phyloP scores from a whole-genome alignment of 2,888 invertebrate genomes.

The Cataglyphis cursor region DNA sequence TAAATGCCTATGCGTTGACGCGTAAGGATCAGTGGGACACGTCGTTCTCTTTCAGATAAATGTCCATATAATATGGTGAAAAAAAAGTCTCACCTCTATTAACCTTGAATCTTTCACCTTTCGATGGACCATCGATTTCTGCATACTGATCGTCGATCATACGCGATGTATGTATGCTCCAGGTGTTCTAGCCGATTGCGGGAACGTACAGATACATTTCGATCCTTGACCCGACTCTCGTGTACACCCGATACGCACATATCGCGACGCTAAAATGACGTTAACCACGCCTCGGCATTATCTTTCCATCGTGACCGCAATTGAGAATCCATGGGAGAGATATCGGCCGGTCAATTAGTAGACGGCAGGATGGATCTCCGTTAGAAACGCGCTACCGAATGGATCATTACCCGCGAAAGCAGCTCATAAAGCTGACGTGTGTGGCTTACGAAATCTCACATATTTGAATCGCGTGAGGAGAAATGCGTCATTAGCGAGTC shows the following conservation, averaged over 20 bases:
- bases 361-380: conserved; percentile 61
- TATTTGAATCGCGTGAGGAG: conserved; percentile 9
- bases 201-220: conserved; percentile 52
- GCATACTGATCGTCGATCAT: conserved; percentile 73
- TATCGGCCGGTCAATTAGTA: conserved; percentile 64
- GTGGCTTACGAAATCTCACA: conserved; percentile 6
- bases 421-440: conserved; percentile 8
- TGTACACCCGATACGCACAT: conserved; percentile 34
- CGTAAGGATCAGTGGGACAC: conserved; percentile 21
- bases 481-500: not conserved
- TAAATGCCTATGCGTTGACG: not conserved
- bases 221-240: conserved; percentile 69
- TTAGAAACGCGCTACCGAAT: conserved; percentile 66
- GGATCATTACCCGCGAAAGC: conserved; percentile 58
- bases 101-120: conserved; percentile 80
- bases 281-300: conserved; percentile 71
- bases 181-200: conserved; percentile 58
- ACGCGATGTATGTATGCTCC: conserved; percentile 51
- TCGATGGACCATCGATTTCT: conserved; percentile 74
- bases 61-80: conserved; percentile 56
- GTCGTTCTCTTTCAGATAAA: conserved; percentile 2
- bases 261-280: conserved; percentile 69
- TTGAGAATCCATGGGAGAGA: conserved; percentile 66
- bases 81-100: conserved; percentile 79
- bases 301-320: conserved; percentile 69